Evolutionary conservation across 2,113 vertebrate species (phyloP).

Genomic region (Sinosuthora webbiana): DNA sequence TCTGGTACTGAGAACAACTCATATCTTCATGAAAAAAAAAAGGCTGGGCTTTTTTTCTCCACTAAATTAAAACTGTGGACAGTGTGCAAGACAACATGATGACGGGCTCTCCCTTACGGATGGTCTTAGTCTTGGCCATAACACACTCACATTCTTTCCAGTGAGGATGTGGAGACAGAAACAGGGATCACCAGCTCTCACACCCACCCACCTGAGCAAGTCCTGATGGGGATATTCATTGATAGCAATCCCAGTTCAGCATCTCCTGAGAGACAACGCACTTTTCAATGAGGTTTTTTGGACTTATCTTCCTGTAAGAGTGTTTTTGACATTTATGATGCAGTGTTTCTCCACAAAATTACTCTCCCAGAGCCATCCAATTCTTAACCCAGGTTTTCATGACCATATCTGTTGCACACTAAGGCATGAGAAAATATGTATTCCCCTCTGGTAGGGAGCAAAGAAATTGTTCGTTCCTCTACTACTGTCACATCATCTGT

Average conservation of each 20-base stretch:
- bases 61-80: background rate
- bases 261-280: background rate
- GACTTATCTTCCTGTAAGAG: background rate
- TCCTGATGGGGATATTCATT: background rate
- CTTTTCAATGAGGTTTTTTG: background rate
- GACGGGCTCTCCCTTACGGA: fast-evolving
- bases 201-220: fast-evolving
- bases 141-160: background rate
- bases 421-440: background rate
- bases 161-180: background rate
- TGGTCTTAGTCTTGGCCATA: background rate
- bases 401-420: background rate
- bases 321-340: background rate
- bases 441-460: background rate
- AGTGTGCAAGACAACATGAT: background rate
- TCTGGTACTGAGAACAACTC: background rate
- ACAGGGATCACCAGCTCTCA: background rate
- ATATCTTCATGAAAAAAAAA: background rate
- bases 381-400: background rate
- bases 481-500: background rate
- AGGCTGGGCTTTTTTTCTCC: fast-evolving
- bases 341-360: background rate
- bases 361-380: background rate
- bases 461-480: background rate
- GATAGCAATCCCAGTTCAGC: background rate